Evolutionary conservation across 2,888 invertebrate species (phyloP), one percentile per base, ranked within the genome.

Genomic region (Furcula furcula): DNA sequence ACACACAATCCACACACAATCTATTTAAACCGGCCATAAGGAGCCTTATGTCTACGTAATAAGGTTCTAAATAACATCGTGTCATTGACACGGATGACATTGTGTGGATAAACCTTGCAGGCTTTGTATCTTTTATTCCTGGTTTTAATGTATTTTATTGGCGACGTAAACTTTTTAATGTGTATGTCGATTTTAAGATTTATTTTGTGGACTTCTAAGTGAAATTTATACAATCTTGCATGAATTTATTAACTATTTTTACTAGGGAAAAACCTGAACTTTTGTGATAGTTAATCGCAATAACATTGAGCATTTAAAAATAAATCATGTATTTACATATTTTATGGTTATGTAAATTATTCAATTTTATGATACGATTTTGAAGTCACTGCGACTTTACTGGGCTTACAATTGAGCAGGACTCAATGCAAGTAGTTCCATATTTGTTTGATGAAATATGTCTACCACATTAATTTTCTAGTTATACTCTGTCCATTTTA

Each of bases 321-420:
- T 39, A 42, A 59, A 55, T 59, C 55, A 55, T 59, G 60, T 51
- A 40, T 37, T 45, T 35, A 40, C 46, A 42, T 28, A 32, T 39
- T 23, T 28, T 29, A 21, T 23, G 23, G 39, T 41, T 45, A 46
- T 43, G 27, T 46, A 47, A 44, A 27, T 44, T 38, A 55, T 38
- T 46, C 25, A 37, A 40, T 36, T n/a, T n/a, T 34, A 34, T 28
- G 18, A 33, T 42, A 14, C 29, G 26, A 25, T 31, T 39, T 48
- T 32, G 31, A 42, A 35, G 43, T 42, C 36, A 40, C 36, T 46
- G 40, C 31, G 55, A 56, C 65, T 70, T 68, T 73, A 58, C 59
- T 65, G 57, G 62, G 40, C 44, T 49, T 61, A 48, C 40, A 36
- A 48, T 57, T 66, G 66, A 67, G 65, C 70, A 43, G 72, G 68